Base-by-base conservation (phyloP, 2,797 vertebrate genomes). In the Phaenicophaeus curvirostris region DNA sequence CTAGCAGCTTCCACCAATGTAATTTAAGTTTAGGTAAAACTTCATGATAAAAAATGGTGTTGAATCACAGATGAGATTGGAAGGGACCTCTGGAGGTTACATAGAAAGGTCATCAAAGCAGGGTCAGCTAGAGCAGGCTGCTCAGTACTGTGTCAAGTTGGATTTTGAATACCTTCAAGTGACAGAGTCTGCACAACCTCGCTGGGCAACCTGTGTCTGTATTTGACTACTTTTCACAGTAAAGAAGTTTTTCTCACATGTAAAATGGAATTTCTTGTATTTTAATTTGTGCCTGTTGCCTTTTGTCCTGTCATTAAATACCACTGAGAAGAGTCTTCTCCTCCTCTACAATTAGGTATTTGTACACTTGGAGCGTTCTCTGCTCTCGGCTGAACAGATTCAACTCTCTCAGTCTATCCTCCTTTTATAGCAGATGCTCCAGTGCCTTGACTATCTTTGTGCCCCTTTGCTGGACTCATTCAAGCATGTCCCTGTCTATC, bases 151-250 rank as follows among this genome's bases (percentile, higher is more conserved):
- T 10, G 13, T 27, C 53, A 42, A 51, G 44, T 20, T 1, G 0
- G 6, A 24, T 48, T 89, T 54, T 73, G 33, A 73, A 3, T 10
- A 73, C 7, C 24, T 42, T 25, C 20, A n/a, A n/a, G 1, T 1
- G 4, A 76, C 4, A 8, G 19, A 89, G 41, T 67, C 37, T 35
- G 28, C 6, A 37, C 31, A 69, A 37, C 7, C 15, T 57, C 1
- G 0, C 14, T 79, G 15, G 33, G 54, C 25, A 89, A 23, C 2
- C 14, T 41, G 13, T 58, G 37, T 16, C 0, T 1, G 15, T 55
- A 35, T 55, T 23, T 20, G 15, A 24, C 27, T 48, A 66, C 21
- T 4, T 9, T 82, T 48, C 28, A 61, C 1, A 76, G 6, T 18
- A 57, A 68, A 71, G 42, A 35, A 31, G 1, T 8, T 46, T 11